A percentile compares a stretch with the other conserved stretches of the same genome.
Evolutionary conservation across 2,113 vertebrate genomes (phyloP).

Genomic region (Vidua macroura): DNA sequence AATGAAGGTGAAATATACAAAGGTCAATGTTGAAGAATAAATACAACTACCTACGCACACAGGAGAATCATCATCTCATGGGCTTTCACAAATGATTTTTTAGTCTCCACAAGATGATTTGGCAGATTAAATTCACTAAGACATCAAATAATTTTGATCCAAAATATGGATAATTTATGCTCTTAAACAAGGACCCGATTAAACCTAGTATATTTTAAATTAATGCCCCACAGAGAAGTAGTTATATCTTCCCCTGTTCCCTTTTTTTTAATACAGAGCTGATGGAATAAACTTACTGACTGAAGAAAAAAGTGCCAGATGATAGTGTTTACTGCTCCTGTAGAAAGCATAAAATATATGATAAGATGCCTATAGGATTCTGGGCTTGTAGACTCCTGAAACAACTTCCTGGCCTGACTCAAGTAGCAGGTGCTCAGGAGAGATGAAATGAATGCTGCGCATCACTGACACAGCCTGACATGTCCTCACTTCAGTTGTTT

Average conservation of each 20-base stretch:
- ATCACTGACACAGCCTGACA: not conserved
- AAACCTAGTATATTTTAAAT: not conserved
- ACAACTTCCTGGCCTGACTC: not conserved
- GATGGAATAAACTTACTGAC: not conserved
- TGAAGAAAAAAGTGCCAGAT: not conserved
- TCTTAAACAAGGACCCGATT: not conserved
- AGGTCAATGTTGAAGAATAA: not conserved
- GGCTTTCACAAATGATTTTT: not conserved
- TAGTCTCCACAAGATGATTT: not conserved
- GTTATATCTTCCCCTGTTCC: not conserved
- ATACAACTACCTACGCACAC: too few relatives aligned
- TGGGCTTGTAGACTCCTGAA: not conserved
- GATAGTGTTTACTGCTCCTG: not conserved
- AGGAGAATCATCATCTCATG: not conserved
- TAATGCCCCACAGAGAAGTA: not conserved
- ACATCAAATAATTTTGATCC: not conserved
- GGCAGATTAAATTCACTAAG: not conserved
- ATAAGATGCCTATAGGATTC: not conserved
- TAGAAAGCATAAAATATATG: not conserved
- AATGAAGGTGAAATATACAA: not conserved
- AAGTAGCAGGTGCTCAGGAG: not conserved
- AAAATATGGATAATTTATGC: not conserved
- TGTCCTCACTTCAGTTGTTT: not conserved
- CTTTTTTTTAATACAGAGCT: not conserved
- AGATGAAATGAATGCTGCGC: not conserved